Conservation (phyloP, 2,797 vertebrate genomes). For the Bovichtus variegatus region DNA sequence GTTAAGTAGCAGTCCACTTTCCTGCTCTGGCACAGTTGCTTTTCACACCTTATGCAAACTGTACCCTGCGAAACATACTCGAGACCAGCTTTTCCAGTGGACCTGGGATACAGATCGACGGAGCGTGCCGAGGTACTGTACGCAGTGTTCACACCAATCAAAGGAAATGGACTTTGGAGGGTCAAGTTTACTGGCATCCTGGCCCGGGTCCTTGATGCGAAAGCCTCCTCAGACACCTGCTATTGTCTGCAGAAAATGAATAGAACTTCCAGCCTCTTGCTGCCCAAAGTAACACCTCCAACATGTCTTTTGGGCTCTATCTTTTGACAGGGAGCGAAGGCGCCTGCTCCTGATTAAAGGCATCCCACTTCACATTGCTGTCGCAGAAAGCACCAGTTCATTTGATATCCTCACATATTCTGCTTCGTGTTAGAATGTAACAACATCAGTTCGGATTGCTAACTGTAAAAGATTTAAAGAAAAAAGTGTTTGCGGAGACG, state of each 20-base stretch:
- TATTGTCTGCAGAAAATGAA: neutral
- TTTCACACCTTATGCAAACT: too few species aligned
- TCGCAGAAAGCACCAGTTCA: neutral
- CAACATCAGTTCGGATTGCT: constrained; percentile 3
- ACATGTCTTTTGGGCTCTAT: neutral
- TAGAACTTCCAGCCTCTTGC: neutral
- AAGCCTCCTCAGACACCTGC: neutral
- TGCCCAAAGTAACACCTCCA: neutral
- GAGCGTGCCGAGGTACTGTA: too few species aligned
- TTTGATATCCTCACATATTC: constrained; percentile 21
- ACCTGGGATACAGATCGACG: too few species aligned
- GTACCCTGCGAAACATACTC: too few species aligned
- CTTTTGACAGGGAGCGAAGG: neutral
- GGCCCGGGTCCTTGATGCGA: too few species aligned
- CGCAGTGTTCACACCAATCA: too few species aligned
- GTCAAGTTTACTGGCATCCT: too few species aligned
- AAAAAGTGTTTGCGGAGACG: constrained; percentile 26
- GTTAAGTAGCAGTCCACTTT: too few species aligned
- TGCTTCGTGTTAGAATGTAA: neutral
- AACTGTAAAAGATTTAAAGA: neutral
- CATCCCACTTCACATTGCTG: neutral
- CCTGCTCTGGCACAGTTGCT: too few species aligned
- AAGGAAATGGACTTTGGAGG: too few species aligned
- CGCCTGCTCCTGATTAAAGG: neutral
- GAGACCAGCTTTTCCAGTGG: too few species aligned